These are phyloP conservation scores for Poecile montanus DNA, from an alignment of 2,797 vertebrate genomes.

Conservation along the genomic window DNA sequence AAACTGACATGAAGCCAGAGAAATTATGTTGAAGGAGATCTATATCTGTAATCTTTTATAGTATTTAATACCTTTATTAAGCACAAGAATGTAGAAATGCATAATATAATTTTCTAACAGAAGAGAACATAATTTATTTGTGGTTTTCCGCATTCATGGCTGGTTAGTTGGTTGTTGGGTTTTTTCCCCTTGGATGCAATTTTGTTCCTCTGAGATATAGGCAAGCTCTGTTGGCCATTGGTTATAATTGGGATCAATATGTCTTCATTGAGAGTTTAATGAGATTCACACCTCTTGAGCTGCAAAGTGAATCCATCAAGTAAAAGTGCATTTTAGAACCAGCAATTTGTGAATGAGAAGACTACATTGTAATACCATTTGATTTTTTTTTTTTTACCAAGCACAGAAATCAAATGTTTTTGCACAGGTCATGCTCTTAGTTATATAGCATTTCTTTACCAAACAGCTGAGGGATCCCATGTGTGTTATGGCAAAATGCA, in stretches of 20 bases:
- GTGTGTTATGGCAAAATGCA: neutral
- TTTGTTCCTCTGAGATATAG: neutral
- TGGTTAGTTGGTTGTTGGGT: neutral
- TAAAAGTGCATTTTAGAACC: neutral
- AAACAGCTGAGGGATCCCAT: neutral
- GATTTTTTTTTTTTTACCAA: neutral
- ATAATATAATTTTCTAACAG: neutral
- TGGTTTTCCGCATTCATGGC: neutral
- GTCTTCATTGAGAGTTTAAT: constrained; percentile 3
- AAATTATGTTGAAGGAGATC: neutral
- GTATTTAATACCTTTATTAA: neutral
- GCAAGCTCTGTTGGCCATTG: neutral
- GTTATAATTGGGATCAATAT: constrained; percentile 37
- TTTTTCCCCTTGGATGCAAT: neutral
- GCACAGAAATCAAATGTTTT: neutral
- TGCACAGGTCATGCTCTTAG: neutral
- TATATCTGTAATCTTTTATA: neutral
- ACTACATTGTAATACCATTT: neutral
- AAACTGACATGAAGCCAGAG: neutral
- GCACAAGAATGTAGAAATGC: neutral
- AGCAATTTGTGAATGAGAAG: neutral
- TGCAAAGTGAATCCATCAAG: constrained; percentile 3
- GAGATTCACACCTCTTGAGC: constrained; percentile 14
- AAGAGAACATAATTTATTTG: neutral
- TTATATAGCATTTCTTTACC: neutral